Evolutionary conservation across 2,797 vertebrate species (phyloP), one percentile per base, ranked within the genome.

Genomic region (Australoheros facetus): DNA sequence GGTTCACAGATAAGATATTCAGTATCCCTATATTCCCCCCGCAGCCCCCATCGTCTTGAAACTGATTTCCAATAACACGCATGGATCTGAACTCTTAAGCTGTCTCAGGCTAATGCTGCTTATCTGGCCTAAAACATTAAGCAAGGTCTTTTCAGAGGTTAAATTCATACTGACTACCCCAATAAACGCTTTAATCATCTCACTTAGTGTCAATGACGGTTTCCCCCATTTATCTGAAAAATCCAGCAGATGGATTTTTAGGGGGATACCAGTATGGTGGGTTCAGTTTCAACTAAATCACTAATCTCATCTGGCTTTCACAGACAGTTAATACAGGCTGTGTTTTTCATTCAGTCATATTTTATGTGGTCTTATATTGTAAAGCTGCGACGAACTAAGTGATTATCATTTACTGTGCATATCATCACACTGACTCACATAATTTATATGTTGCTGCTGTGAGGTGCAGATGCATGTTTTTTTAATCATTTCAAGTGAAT

Each of bases 41-140:
- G 77, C 81, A 75, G 71, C 80, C 73, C 16, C 77, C 88, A 85
- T 92, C 91, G 90, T 95, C 91, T 91, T 88, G 78, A 92, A 90
- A 91, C 88, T 88, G 91, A 90, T 92, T 95, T 93, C 85, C 84
- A 91, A 88, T 90, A 92, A 93, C 89, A 88, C 82, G 81, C 89
- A 88, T 76, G 79, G 79, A 51, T 71, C 82, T 91, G 85, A 93
- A 93, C 89, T 91, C 78, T 82, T 93, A 93, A 94, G 90, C 93
- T 87, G 72, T 88, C 51, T 82, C 78, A 74, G 76, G 79, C 90
- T 94, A 92, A 94, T 93, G 88, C 90, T 91, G 93, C 93, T 95
- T 93, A 94, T 94, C 88, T 88, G 84, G 80, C 84, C 82, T 92
- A 87, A 94, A 95, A 92, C 88, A 91, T 91, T 92, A 92, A 93